A percentile compares a stretch with the other conserved stretches of the same genome.
Evolutionary conservation across 2,113 vertebrate genomes (phyloP).

Genomic region (Cepphus grylle): DNA sequence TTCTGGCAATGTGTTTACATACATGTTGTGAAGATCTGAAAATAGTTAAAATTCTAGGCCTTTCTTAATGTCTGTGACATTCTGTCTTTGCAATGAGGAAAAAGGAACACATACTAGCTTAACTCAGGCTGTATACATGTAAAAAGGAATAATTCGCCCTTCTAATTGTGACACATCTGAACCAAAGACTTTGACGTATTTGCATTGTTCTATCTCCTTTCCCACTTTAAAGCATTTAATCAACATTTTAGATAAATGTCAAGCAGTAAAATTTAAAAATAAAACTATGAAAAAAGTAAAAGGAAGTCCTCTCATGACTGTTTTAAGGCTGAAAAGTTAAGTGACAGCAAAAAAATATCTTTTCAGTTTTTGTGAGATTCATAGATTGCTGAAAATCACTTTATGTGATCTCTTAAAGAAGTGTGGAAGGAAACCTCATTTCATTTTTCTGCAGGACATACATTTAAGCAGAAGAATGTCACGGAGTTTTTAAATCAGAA

Average conservation of each 20-base stretch:
- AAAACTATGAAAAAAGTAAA: not conserved
- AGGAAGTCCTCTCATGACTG: not conserved
- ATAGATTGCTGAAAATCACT: not conserved
- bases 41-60: not conserved
- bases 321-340: not conserved
- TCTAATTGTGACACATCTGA: not conserved
- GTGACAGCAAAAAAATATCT: not conserved
- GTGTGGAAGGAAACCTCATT: not conserved
- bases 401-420: not conserved
- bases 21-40: not conserved
- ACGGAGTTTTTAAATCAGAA: not conserved
- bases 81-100: not conserved
- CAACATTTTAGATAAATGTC: not conserved
- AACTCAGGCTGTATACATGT: not conserved
- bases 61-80: not conserved
- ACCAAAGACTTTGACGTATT: not conserved
- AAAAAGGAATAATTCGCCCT: not conserved
- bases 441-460: not conserved
- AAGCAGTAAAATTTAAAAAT: not conserved
- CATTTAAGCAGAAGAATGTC: not conserved
- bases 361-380: not conserved
- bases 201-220: not conserved
- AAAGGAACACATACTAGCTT: not conserved
- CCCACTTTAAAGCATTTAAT: not conserved
- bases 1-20: not conserved